Base-by-base conservation (phyloP, 1,140 invertebrate genomes). In the Coptotermes formosanus region DNA sequence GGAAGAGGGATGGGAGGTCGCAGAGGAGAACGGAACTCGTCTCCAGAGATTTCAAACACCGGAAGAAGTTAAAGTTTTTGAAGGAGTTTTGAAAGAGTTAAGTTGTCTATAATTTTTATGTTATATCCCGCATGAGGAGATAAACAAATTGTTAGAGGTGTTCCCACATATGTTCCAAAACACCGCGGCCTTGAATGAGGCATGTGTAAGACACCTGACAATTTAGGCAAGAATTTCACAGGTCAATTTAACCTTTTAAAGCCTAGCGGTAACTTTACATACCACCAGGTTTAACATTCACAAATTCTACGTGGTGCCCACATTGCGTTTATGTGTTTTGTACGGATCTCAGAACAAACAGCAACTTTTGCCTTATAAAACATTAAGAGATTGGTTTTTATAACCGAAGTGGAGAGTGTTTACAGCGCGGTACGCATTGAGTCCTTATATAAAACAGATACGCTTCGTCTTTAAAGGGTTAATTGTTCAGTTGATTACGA, bases 41-140 rank as follows among this genome's bases (percentile, higher is more conserved):
- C 82, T 45, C 32, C 82, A 30, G n/a, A 83, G 82, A 55, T 30
- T 83, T 75, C 64, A 75, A 75, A 75, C 64, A 75, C 64, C 25
- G 64, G 59, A 75, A 25, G 64, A 75, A 75, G 64, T 75, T 30
- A 75, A 75, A 75, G 64, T 75, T 75, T 75, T 64, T n/a, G 0
- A 30, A 25, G 64, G 25, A 75, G 64, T 75, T 75, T 3, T 30
- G n/a, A 75, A 75, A 75, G 64, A 75, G 64, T 75, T 75, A 75
- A 75, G 30, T 30, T 30, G 64, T n/a, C 64, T 75, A 30, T 75
- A 75, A 75, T 75, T n/a, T 75, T 75, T 75, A 75, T 75, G n/a
- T 30, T 25, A 25, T 75, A 30, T 75, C 25, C 64, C 25, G n/a
- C 7, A n/a, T 75, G 64, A 75, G 30, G 64, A 75, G 64, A 75